Conservation (phyloP, 2,113 vertebrate genomes). For the Motacilla tschutschensis region DNA sequence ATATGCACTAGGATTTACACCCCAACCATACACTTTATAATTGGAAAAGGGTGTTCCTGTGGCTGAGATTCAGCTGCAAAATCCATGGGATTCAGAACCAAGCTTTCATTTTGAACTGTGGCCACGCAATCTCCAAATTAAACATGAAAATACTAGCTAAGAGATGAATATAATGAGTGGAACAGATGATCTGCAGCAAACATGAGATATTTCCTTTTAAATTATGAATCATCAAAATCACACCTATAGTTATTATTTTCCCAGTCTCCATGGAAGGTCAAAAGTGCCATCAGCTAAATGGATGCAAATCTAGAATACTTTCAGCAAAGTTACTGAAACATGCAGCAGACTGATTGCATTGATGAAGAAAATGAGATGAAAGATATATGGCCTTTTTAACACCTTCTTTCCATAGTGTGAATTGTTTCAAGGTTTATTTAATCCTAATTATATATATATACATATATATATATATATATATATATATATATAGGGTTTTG, state of each 20-base stretch:
- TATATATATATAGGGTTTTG: neutral
- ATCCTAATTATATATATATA: neutral
- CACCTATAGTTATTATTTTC: conserved; percentile 65
- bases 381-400: conserved; percentile 12
- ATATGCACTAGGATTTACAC: conserved; percentile 53
- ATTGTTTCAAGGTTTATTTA: conserved; percentile 23
- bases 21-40: conserved; percentile 18
- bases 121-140: conserved; percentile 68
- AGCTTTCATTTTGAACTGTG: conserved; percentile 56
- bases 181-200: conserved; percentile 71
- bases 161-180: conserved; percentile 64
- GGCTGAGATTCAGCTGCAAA: conserved; percentile 64
- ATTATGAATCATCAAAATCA: conserved; percentile 67
- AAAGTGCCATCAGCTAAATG: neutral
- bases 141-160: conserved; percentile 59
- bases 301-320: conserved; percentile 28
- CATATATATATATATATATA: neutral
- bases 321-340: conserved; percentile 2
- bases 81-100: conserved; percentile 58
- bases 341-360: neutral
- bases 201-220: conserved; percentile 65
- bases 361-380: conserved; percentile 33
- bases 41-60: conserved; percentile 63
- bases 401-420: neutral
- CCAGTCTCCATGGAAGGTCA: conserved; percentile 41